Evolutionary conservation across 2,888 invertebrate genomes (phyloP).

Genomic region (Furcula furcula): DNA sequence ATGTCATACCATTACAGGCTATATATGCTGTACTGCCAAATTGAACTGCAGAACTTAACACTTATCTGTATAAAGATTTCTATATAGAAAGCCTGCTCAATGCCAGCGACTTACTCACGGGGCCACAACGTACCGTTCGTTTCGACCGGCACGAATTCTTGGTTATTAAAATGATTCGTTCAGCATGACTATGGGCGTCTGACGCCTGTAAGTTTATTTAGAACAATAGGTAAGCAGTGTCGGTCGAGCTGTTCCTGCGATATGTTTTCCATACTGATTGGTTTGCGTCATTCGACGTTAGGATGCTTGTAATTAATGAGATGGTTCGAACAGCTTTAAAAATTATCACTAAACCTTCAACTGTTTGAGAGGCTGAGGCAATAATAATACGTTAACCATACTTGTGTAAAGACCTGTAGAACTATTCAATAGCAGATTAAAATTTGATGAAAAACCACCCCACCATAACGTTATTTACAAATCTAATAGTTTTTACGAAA

Average conservation of each 20-base stretch:
- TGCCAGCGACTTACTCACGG: conserved; percentile 21
- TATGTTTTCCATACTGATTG: conserved; percentile 28
- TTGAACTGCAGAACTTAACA: conserved; percentile 40
- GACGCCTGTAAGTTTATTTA: conserved; percentile 40
- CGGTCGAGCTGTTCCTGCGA: conserved; percentile 27
- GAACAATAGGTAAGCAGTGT: conserved; percentile 44
- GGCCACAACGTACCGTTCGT: conserved; percentile 21
- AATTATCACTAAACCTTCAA: too few species aligned
- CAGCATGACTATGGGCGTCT: conserved; percentile 43
- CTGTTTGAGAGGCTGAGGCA: too few species aligned
- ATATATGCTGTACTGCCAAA: conserved; percentile 44
- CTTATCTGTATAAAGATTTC: conserved; percentile 25
- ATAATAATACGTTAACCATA: too few species aligned
- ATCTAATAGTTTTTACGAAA: too few species aligned
- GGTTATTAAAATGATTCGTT: conserved; percentile 42
- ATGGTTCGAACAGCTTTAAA: not conserved
- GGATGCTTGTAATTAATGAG: conserved; percentile 9
- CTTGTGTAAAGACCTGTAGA: too few species aligned
- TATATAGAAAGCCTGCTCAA: conserved; percentile 22
- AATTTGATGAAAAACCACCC: too few species aligned
- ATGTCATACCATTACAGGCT: conserved; percentile 66
- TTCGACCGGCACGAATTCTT: conserved; percentile 19
- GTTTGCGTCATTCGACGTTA: conserved; percentile 26
- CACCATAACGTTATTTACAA: too few species aligned
- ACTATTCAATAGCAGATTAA: too few species aligned